Conservation (phyloP, 1,140 invertebrate genomes). For the Lanistes nyassanus region DNA sequence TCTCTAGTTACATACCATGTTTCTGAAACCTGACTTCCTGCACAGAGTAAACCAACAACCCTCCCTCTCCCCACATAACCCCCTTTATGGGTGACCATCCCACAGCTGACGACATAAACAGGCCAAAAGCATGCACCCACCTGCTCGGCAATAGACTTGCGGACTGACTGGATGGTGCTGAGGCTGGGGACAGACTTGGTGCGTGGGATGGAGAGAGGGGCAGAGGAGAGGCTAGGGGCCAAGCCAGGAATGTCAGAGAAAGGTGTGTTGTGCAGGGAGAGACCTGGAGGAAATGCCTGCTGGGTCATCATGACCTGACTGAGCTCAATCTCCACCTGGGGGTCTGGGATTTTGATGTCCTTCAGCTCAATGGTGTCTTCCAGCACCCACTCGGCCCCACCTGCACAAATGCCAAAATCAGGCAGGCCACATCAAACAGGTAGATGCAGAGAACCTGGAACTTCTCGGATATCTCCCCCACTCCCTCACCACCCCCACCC, state of each 20-base stretch:
- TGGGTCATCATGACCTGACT: slow-evolving; percentile 19
- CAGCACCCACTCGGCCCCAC: slow-evolving; percentile 96
- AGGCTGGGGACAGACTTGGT: slow-evolving; percentile 91
- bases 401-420: slow-evolving; percentile 36
- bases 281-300: slow-evolving; percentile 13
- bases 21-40: too few species aligned
- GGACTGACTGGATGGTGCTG: slow-evolving; percentile 88
- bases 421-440: not conserved
- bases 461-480: too few species aligned
- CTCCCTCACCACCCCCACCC: not conserved
- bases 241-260: slow-evolving; percentile 5
- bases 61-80: too few species aligned
- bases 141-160: slow-evolving; percentile 87
- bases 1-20: too few species aligned
- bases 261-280: slow-evolving; percentile 24
- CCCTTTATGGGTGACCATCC: too few species aligned
- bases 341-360: slow-evolving; percentile 64
- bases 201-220: slow-evolving; percentile 64
- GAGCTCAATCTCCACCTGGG: slow-evolving; percentile 59
- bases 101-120: slow-evolving; percentile 27
- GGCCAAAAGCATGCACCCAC: slow-evolving; percentile 69
- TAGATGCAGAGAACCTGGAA: not conserved
- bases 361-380: slow-evolving; percentile 81
- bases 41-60: too few species aligned
- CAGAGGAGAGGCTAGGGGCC: slow-evolving; percentile 33